Base-by-base conservation (phyloP, 1,140 invertebrate genomes). In the Ceratosolen fusciceps region DNA sequence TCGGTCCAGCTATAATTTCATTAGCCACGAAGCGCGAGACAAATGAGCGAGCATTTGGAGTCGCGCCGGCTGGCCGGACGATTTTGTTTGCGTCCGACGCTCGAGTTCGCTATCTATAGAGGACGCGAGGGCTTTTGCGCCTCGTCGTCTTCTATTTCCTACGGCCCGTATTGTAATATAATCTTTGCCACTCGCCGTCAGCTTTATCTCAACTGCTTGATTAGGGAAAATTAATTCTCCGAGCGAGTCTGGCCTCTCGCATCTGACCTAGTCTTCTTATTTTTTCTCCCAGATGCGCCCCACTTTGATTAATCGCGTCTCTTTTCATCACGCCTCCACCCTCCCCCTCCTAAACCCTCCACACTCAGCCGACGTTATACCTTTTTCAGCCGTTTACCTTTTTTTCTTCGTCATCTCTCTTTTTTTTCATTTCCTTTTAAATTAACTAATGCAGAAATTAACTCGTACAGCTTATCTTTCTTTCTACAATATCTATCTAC, bases 41-140 rank as follows among this genome's bases (percentile, higher is more conserved):
- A 90, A 90, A 90, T 87, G 88, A 90, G 88, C 83, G 85, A 86
- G 85, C 87, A 89, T 89, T 89, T 88, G 84, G 83, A 88, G 88
- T 87, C 82, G 88, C 88, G 85, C 88, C 88, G 88, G 88, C 89
- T 90, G 88, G 84, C 83, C 85, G 85, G 83, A 86, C 86, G 86
- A 89, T 88, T 87, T 84, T 81, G 80, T 83, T 84, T 85, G 82
- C 74, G 76, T 72, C 70, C 39, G 31, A 39, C 19, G 24, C 16
- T 47, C 47, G 60, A n/a, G 21, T 21, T 74, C 10, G 24, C 52
- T 34, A 26, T 56, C 31, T 72, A 52, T n/a, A 72, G 49, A 56
- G 43, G 49, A 34, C 26, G n/a, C 16, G 58, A 52, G 14, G 29
- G 29, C 58, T 62, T 62, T 62, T 65, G 31, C 26, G 37, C 21